Evolutionary conservation across 1,140 invertebrate species (phyloP).

Genomic region (Plutomurus gul): DNA sequence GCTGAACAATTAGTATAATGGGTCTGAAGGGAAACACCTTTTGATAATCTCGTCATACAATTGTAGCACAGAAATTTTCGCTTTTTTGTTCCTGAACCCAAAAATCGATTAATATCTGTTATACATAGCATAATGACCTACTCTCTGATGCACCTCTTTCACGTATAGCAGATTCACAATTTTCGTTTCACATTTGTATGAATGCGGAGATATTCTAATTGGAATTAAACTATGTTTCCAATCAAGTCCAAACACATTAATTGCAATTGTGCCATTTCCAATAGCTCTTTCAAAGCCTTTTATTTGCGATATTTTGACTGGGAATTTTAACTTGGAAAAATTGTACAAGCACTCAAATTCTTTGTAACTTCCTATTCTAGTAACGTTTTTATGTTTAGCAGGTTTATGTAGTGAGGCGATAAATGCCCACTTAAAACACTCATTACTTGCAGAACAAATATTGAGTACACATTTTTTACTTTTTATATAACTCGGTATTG

Average conservation of each 20-base stretch:
- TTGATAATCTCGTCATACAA: background rate
- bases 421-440: background rate
- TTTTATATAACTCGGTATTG: background rate
- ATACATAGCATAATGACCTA: background rate
- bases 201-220: background rate
- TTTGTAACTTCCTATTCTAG: background rate
- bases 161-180: background rate
- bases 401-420: background rate
- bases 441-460: background rate
- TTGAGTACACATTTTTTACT: background rate
- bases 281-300: background rate
- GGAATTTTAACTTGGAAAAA: background rate
- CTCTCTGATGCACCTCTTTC: background rate
- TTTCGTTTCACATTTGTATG: background rate
- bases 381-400: background rate
- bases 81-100: background rate
- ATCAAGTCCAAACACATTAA: background rate
- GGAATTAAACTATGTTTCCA: too few species aligned
- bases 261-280: background rate
- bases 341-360: background rate
- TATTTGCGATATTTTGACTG: background rate
- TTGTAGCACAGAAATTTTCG: constrained; percentile 10
- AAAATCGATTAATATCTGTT: background rate
- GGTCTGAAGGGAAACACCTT: background rate
- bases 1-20: background rate